Evolutionary conservation across 2,888 invertebrate species (phyloP).

Genomic region (Melinaea marsaeus): DNA sequence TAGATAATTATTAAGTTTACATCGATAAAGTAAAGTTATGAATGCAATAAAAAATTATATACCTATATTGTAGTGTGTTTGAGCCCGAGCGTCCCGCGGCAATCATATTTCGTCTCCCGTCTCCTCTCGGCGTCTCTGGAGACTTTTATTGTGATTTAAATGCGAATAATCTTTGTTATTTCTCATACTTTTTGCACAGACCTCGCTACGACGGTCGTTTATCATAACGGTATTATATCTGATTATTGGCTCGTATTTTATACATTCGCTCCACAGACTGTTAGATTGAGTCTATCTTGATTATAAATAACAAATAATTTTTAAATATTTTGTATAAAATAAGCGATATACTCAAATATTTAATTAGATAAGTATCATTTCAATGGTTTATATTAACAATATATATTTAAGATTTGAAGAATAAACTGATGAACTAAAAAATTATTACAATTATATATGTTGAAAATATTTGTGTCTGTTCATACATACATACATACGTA

Average conservation of each 20-base stretch:
- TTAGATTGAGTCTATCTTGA: too few relatives aligned
- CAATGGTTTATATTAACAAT: too few relatives aligned
- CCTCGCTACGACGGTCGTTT: constrained; percentile 27
- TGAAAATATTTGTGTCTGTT: too few relatives aligned
- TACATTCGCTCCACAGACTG: neutral
- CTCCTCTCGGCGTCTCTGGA: constrained; percentile 60
- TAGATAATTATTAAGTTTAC: too few relatives aligned
- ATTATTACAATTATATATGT: too few relatives aligned
- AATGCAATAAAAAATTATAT: neutral
- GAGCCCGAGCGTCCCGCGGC: constrained; percentile 47
- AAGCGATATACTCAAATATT: too few relatives aligned
- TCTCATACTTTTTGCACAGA: constrained; percentile 29
- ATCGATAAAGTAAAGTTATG: neutral
- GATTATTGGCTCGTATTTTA: constrained; percentile 11
- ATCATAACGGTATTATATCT: constrained; percentile 27
- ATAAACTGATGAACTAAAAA: too few relatives aligned
- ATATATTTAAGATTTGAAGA: too few relatives aligned
- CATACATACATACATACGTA: too few relatives aligned
- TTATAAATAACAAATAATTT: too few relatives aligned
- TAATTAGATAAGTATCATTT: too few relatives aligned
- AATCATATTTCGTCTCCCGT: constrained; percentile 61
- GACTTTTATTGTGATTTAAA: constrained; percentile 77
- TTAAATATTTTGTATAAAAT: too few relatives aligned
- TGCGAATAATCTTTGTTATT: constrained; percentile 49
- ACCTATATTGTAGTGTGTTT: constrained; percentile 22